Conservation (phyloP, 1,140 invertebrate genomes). For the Drosophila guanche region DNA sequence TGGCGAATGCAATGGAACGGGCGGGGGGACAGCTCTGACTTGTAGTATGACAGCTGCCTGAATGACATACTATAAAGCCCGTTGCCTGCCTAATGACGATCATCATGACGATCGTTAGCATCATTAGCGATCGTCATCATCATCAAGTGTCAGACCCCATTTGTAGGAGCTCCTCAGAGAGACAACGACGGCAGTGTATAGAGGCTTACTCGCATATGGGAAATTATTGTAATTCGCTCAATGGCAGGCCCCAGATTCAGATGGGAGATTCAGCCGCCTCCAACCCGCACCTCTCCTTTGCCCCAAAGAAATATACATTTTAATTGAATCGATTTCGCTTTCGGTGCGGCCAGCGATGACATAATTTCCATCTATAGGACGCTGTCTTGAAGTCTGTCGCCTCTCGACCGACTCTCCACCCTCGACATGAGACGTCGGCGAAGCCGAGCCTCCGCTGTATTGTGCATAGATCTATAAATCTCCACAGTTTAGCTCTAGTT, state of each 20-base stretch:
- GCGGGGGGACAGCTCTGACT: constrained; percentile 26
- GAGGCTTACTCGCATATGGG: constrained; percentile 39
- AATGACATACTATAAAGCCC: constrained; percentile 71
- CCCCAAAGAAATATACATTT: constrained; percentile 49
- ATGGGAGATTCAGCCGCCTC: constrained; percentile 12
- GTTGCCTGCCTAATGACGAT: constrained; percentile 60
- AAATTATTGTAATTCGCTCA: constrained; percentile 66
- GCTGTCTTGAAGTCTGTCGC: too few species aligned
- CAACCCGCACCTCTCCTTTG: constrained; percentile 11
- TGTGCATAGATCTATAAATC: constrained; percentile 33
- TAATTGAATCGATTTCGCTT: constrained; percentile 68
- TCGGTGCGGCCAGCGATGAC: constrained; percentile 47
- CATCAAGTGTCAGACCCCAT: constrained; percentile 55
- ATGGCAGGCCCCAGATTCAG: constrained; percentile 55
- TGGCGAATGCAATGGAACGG: constrained; percentile 16
- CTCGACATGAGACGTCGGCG: constrained; percentile 55
- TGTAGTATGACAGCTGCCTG: constrained; percentile 70
- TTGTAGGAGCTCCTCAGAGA: constrained; percentile 11
- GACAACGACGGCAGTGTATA: constrained; percentile 30
- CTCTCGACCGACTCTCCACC: constrained; percentile 34
- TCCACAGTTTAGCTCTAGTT: constrained; percentile 53
- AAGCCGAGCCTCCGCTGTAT: constrained; percentile 11
- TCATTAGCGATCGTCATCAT: constrained; percentile 39
- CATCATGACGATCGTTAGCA: constrained; percentile 25
- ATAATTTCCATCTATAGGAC: constrained; percentile 49